phyloP scores from a whole-genome alignment of 2,888 invertebrate genomes.

The Clitarchus hookeri region DNA sequence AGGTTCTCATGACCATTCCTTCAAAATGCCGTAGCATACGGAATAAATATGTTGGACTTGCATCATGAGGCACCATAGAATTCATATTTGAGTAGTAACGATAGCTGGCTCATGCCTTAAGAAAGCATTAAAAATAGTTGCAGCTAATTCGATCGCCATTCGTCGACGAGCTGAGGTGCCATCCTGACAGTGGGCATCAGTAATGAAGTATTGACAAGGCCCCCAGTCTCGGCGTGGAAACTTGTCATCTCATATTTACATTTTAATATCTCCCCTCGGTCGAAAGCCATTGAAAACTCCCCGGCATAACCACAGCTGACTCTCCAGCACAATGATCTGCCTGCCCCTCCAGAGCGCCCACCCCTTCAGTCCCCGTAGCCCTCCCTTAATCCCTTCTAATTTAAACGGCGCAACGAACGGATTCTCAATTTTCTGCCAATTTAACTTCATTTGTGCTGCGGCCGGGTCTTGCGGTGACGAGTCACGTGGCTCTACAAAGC shows the following conservation, averaged over 20 bases:
- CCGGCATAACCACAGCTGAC: slow-evolving; percentile 12
- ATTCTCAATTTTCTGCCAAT: slow-evolving; percentile 57
- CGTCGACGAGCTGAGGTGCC: too few relatives aligned
- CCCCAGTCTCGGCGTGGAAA: slow-evolving; percentile 28
- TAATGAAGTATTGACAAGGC: slow-evolving; percentile 17
- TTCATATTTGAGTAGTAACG: too few relatives aligned
- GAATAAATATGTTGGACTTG: too few relatives aligned
- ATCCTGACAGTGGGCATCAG: neutral
- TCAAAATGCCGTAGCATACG: too few relatives aligned
- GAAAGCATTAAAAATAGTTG: too few relatives aligned
- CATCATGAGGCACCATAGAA: too few relatives aligned
- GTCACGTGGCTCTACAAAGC: neutral
- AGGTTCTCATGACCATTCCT: too few relatives aligned
- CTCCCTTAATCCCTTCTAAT: slow-evolving; percentile 33
- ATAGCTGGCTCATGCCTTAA: too few relatives aligned
- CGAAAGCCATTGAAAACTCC: neutral
- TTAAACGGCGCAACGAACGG: slow-evolving; percentile 39
- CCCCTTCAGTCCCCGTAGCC: slow-evolving; percentile 24
- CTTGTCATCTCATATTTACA: slow-evolving; percentile 38
- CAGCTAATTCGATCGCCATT: too few relatives aligned
- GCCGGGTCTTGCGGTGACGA: slow-evolving; percentile 24
- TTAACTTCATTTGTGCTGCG: slow-evolving; percentile 53
- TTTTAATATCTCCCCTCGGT: slow-evolving; percentile 34
- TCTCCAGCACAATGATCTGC: slow-evolving; percentile 32
- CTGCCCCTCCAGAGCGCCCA: slow-evolving; percentile 23